Conservation (phyloP, 1,140 invertebrate genomes). For the Temnothorax curvispinosus region DNA sequence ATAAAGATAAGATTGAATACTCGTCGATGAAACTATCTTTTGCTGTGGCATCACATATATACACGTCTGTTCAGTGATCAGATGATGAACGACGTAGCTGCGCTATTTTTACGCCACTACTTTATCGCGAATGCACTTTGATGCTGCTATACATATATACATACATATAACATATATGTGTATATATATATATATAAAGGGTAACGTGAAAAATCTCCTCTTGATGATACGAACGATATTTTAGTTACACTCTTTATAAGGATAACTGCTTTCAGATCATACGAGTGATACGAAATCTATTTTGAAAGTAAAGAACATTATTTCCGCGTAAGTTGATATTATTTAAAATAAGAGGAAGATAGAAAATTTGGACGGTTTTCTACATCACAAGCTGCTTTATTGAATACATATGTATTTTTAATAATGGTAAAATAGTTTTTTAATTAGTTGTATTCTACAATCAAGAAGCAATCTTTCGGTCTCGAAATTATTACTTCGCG, state of each 20-base stretch:
- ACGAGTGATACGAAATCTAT: background rate
- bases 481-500: background rate
- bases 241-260: constrained; percentile 17
- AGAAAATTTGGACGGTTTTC: background rate
- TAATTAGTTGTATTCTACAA: background rate
- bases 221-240: constrained; percentile 31
- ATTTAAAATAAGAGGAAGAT: background rate
- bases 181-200: constrained; percentile 37
- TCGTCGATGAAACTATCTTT: constrained; percentile 67
- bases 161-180: no score
- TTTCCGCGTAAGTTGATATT: background rate
- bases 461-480: background rate
- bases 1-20: constrained; percentile 64
- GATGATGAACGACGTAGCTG: constrained; percentile 69
- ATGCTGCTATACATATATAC: background rate
- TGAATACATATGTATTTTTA: background rate
- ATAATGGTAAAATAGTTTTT: constrained; percentile 15
- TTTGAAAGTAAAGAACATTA: background rate
- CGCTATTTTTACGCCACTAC: constrained; percentile 50
- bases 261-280: constrained; percentile 19
- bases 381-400: background rate
- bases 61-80: constrained; percentile 53
- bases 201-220: constrained; percentile 39
- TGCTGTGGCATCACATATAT: constrained; percentile 36
- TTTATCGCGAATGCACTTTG: constrained; percentile 34